Percentiles rank a stretch among this genome's conserved stretches.
These are phyloP conservation scores for Ibidorhyncha struthersii DNA, from an alignment of 2,113 vertebrate genomes.

Conservation along the genomic window DNA sequence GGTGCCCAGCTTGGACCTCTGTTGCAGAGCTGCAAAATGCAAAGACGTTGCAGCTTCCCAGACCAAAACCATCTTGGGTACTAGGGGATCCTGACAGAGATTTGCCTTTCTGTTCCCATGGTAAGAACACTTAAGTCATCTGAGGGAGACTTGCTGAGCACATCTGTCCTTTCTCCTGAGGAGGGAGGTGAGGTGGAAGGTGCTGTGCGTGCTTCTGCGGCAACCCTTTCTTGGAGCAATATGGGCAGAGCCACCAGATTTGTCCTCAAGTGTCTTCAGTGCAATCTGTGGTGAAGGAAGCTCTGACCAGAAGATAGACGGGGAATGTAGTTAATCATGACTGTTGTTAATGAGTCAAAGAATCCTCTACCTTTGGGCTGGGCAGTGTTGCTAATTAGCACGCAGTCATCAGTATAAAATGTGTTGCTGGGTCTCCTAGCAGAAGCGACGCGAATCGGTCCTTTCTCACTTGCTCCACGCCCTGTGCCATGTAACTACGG, in stretches of 20 bases:
- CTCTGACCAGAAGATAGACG: neutral
- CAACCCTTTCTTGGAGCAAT: neutral
- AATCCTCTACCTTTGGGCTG: neutral
- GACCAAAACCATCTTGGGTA: neutral
- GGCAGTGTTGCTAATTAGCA: neutral
- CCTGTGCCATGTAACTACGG: neutral
- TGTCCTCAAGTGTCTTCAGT: neutral
- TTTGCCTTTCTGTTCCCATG: neutral
- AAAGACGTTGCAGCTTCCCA: neutral
- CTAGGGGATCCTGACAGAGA: neutral
- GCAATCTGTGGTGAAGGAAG: neutral
- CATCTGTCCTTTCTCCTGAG: neutral
- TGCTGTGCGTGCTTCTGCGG: neutral
- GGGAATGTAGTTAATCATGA: neutral
- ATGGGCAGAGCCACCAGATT: neutral
- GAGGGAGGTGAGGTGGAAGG: neutral
- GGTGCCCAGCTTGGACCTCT: neutral
- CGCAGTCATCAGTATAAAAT: neutral
- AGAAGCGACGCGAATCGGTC: rapidly evolving
- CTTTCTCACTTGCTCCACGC: neutral
- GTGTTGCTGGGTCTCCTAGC: neutral
- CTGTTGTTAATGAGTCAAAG: neutral
- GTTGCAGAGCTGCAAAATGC: neutral
- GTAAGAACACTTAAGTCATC: neutral
- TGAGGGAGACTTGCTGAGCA: neutral